phyloP scores from a whole-genome alignment of 2,113 vertebrate genomes.

The Festucalex cinctus region DNA sequence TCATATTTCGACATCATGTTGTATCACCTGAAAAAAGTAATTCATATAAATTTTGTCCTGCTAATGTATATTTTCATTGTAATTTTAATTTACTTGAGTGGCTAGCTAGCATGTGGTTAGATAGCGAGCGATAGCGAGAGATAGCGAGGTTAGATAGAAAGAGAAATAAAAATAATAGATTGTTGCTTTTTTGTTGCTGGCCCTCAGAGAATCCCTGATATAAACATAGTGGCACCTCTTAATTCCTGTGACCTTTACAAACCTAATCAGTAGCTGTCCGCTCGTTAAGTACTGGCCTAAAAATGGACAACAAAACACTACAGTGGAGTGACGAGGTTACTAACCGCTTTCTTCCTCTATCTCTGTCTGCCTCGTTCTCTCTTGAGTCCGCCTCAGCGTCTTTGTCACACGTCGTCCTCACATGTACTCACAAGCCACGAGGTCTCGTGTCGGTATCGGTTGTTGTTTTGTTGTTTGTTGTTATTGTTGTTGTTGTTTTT shows the following conservation, averaged over 20 bases:
- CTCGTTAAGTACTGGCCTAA: constrained; percentile 42
- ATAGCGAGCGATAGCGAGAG: no score
- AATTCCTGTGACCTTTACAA: constrained; percentile 35
- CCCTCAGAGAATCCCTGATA: not conserved
- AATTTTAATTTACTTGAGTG: no score
- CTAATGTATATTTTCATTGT: no score
- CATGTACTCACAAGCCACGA: constrained; percentile 66
- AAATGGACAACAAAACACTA: constrained; percentile 62
- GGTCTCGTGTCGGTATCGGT: constrained; percentile 73
- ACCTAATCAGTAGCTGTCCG: constrained; percentile 34
- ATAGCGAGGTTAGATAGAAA: no score
- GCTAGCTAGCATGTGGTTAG: no score
- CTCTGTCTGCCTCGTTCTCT: constrained; percentile 19
- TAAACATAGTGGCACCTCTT: not conserved
- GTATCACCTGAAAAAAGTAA: no score
- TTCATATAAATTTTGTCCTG: no score
- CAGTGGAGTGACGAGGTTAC: constrained; percentile 71
- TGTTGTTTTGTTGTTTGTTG: constrained; percentile 58
- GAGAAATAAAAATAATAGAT: not conserved
- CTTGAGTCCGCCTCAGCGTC: constrained; percentile 48
- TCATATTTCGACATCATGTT: no score
- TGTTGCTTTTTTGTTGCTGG: not conserved
- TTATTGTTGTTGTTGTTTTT: constrained; percentile 4
- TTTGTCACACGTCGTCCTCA: constrained; percentile 62
- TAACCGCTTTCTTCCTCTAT: constrained; percentile 33